These are phyloP conservation scores for Acipenser ruthenus DNA, from an alignment of 2,797 vertebrate species.

Conservation along the genomic window DNA sequence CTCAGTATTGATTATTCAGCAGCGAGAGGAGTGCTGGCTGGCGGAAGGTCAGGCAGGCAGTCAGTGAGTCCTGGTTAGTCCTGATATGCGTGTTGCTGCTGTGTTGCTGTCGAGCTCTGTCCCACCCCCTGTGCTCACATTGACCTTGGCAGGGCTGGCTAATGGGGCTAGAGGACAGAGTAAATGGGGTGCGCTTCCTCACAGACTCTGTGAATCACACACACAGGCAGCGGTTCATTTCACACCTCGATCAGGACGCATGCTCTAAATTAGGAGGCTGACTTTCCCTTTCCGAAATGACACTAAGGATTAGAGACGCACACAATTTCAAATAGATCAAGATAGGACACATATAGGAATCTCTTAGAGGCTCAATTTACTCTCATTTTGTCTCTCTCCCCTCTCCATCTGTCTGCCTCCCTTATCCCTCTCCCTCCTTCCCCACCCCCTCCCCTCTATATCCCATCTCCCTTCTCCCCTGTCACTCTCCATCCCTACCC, in stretches of 20 bases:
- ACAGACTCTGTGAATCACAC: background rate
- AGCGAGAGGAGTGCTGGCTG: too few relatives aligned
- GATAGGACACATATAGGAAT: too few relatives aligned
- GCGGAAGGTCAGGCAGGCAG: background rate
- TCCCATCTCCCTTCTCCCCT: too few relatives aligned
- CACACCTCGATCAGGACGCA: background rate
- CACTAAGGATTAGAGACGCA: too few relatives aligned
- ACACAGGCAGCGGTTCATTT: background rate
- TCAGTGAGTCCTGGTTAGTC: background rate
- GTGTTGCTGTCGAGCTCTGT: slow-evolving; percentile 38
- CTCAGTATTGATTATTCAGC: too few relatives aligned
- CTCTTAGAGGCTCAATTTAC: too few relatives aligned
- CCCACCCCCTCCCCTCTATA: too few relatives aligned
- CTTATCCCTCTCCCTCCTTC: too few relatives aligned
- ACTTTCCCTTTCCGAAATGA: background rate
- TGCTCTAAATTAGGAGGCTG: background rate
- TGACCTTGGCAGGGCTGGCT: slow-evolving; percentile 58
- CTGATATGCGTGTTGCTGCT: background rate
- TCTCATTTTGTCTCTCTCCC: too few relatives aligned
- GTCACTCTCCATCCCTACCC: too few relatives aligned
- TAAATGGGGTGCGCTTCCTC: slow-evolving; percentile 12
- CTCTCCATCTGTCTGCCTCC: too few relatives aligned
- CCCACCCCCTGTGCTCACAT: slow-evolving; percentile 2
- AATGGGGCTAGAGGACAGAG: slow-evolving; percentile 56
- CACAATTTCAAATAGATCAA: too few relatives aligned